Base-by-base conservation (phyloP, 64 coral and sea anemone genomes). In the Platygyra sinensis region DNA sequence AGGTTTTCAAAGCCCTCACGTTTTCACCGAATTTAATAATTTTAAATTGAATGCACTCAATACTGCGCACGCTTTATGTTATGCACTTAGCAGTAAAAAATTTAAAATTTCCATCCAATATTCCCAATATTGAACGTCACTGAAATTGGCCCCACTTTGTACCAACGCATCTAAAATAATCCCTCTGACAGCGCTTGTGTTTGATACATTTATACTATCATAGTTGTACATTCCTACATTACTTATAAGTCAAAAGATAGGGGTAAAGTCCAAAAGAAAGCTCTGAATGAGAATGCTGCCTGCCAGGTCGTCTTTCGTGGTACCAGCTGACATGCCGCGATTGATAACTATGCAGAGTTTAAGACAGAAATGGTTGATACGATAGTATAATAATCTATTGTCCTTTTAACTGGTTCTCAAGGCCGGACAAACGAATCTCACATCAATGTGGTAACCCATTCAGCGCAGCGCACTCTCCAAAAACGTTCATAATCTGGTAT, bases 141-240 rank as follows among this genome's bases (percentile, higher is more conserved):
- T 72, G 2, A 8, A 20, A 16, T 63, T 33, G 80, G 60, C 80
- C 32, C 63, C 81, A 60, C 78, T 62, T 16, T 17, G 57, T 61
- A 80, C 54, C 54, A 71, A 85, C 36, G 63, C 62, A 85, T 67
- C 12, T 72, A 11, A 28, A 46, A 46, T 51, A 71, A 85, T 85
- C 62, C 63, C 81, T 71, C 8, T 22, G 63, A 60, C n/a, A 39
- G 81, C 13, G n/a, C 11, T 36, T 64, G 60, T 65, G 19, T 57
- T 57, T 62, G 17, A 20, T 62, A 9, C 10, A 69, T 69, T 69
- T 69, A 69, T 69, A 10, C 22, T 20, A 24, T 27, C 2, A 67
- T 8, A 67, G 54, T 19, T 17, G 24, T 5, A 69, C 32, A 85
- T 85, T 49, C 39, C 24, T 52, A 25, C 62, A 50, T 28, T 83